These are phyloP conservation scores for Scaptomyza graminum DNA, from an alignment of 1,140 invertebrate genomes.

Conservation along the genomic window DNA sequence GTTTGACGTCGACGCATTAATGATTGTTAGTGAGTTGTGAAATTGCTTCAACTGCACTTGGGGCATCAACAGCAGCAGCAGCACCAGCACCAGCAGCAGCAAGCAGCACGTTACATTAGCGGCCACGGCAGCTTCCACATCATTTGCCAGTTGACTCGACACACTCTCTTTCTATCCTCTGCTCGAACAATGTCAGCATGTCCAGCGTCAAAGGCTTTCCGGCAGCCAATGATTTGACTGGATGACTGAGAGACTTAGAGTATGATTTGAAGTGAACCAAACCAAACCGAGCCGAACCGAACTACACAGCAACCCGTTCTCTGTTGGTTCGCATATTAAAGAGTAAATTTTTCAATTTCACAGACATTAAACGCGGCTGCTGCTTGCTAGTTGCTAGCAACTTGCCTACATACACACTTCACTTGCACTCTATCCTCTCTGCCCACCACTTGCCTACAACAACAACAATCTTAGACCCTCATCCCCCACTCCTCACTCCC, in stretches of 20 bases:
- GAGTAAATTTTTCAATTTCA: conserved; percentile 82
- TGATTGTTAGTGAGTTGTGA: conserved; percentile 82
- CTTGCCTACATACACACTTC: conserved; percentile 37
- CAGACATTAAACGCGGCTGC: conserved; percentile 79
- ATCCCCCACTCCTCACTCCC: background rate
- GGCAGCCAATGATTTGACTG: conserved; percentile 46
- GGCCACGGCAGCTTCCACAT: conserved; percentile 66
- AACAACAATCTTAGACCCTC: background rate
- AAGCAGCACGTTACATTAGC: conserved; percentile 19
- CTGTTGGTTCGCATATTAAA: conserved; percentile 73
- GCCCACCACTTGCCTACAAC: conserved; percentile 13
- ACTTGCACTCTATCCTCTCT: background rate
- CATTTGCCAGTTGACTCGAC: conserved; percentile 58
- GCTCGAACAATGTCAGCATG: conserved; percentile 36
- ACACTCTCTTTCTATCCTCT: background rate
- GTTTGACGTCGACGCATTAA: conserved; percentile 76
- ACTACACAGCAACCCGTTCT: conserved; percentile 26
- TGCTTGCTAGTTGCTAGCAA: conserved; percentile 18
- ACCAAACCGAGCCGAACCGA: conserved; percentile 6
- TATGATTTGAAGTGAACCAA: conserved; percentile 1
- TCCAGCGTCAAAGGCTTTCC: conserved; percentile 73
- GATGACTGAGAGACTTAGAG: conserved; percentile 10
- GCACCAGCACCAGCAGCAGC: conserved; percentile 19
- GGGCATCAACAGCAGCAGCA: conserved; percentile 44
- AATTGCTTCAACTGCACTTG: conserved; percentile 81